These are phyloP conservation scores for Lepidocyrtinus sp. DNA, from an alignment of 2,888 invertebrate genomes.

Conservation along the genomic window DNA sequence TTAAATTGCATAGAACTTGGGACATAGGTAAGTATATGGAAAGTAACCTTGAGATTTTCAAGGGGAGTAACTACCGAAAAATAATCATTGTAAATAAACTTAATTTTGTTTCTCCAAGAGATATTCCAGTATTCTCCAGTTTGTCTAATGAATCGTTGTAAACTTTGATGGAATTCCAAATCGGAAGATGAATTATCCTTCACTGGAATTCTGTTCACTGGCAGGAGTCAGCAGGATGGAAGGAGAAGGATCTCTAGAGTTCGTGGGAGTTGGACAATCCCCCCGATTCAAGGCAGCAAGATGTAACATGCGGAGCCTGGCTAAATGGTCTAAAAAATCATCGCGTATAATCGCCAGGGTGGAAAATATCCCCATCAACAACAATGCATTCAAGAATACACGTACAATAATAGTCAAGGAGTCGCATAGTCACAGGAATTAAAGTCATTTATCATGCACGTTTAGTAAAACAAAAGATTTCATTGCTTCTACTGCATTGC, in stretches of 20 bases:
- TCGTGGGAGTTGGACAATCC: conserved; percentile 31
- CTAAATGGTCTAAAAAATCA: conserved; percentile 45
- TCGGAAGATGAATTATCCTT: too few species aligned
- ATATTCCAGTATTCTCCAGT: too few species aligned
- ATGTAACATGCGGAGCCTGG: conserved; percentile 48
- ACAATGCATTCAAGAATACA: neutral
- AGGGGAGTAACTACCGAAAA: neutral
- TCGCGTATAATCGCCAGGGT: neutral
- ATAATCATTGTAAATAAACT: neutral
- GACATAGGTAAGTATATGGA: too few species aligned
- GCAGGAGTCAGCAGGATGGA: conserved; percentile 52
- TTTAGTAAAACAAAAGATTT: neutral
- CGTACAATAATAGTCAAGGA: neutral
- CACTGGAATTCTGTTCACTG: neutral
- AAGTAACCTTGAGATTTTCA: too few species aligned
- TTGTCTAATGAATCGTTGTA: too few species aligned
- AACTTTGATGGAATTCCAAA: too few species aligned
- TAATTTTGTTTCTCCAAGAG: too few species aligned
- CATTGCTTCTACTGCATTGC: neutral
- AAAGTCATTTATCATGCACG: neutral
- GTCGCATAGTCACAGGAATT: neutral
- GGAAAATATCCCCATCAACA: too few species aligned
- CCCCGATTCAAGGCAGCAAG: conserved; percentile 46
- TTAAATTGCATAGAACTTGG: too few species aligned
- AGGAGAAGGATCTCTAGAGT: conserved; percentile 54